A percentile compares a stretch with the other conserved stretches of the same genome.
Evolutionary conservation across 2,797 vertebrate genomes (phyloP).

Genomic region (Odontamblyopus lacepedii): DNA sequence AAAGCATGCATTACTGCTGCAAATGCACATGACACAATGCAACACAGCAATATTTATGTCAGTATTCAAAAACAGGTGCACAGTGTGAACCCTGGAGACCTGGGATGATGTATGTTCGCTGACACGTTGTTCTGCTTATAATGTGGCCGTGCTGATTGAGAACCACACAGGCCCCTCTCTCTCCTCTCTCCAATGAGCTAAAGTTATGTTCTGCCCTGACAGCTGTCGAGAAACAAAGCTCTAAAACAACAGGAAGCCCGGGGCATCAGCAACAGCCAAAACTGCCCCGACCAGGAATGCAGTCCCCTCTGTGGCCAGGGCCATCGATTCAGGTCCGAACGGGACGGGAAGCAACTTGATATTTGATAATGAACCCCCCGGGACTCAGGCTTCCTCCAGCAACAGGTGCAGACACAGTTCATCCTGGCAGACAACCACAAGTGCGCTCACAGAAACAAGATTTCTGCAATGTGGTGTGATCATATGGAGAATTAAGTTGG

Average conservation of each 20-base stretch:
- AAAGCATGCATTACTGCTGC: slow-evolving; percentile 3
- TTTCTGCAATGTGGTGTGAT: slow-evolving; percentile 65
- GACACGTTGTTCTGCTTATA: slow-evolving; percentile 47
- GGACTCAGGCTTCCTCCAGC: slow-evolving; percentile 77
- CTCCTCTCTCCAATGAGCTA: slow-evolving; percentile 57
- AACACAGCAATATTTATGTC: slow-evolving; percentile 17
- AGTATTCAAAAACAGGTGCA: slow-evolving; percentile 46
- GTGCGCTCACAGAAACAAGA: slow-evolving; percentile 73
- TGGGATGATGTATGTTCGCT: slow-evolving; percentile 35
- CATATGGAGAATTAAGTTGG: slow-evolving; percentile 34
- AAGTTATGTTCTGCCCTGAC: slow-evolving; percentile 67
- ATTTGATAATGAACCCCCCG: slow-evolving; percentile 78
- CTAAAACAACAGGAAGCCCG: slow-evolving; percentile 75
- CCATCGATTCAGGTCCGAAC: slow-evolving; percentile 59
- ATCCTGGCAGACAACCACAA: slow-evolving; percentile 67
- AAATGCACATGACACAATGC: not conserved
- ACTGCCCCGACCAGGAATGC: slow-evolving; percentile 71
- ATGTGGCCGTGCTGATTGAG: slow-evolving; percentile 62
- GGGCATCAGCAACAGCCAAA: slow-evolving; percentile 58
- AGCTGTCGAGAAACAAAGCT: slow-evolving; percentile 77
- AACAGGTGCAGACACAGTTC: slow-evolving; percentile 83
- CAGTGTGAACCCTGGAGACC: slow-evolving; percentile 36
- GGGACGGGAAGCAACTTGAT: slow-evolving; percentile 80
- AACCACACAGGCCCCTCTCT: slow-evolving; percentile 41
- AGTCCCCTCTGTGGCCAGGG: slow-evolving; percentile 42